Conservation (phyloP, 2,113 vertebrate species). For the Camelus dromedarius region DNA sequence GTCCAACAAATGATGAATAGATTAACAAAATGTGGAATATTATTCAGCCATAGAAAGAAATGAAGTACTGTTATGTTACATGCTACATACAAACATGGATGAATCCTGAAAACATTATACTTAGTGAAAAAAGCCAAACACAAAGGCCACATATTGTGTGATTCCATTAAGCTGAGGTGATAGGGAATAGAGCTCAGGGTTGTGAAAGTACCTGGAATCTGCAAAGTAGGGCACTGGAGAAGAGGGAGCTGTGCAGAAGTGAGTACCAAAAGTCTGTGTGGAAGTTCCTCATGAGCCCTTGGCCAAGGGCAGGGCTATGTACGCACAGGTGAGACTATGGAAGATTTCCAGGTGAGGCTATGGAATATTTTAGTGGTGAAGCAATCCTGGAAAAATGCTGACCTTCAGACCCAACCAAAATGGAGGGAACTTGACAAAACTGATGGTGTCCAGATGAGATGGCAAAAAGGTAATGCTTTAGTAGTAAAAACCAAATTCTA, state of each 20-base stretch:
- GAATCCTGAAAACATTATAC: not conserved
- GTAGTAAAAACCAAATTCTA: not conserved
- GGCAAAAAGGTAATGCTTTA: not conserved
- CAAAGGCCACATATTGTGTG: not conserved
- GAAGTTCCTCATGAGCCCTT: not conserved
- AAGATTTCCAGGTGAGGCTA: not conserved
- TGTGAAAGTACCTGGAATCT: not conserved
- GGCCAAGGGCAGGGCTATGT: not conserved
- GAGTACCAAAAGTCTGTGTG: not conserved
- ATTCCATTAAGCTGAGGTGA: not conserved
- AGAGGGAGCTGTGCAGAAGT: not conserved
- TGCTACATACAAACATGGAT: not conserved
- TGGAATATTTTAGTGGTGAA: not conserved
- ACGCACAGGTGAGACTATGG: not conserved
- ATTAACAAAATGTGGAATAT: not conserved
- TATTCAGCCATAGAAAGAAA: slow-evolving; percentile 11
- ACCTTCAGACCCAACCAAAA: not conserved
- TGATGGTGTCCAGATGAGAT: not conserved
- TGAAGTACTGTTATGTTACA: not conserved
- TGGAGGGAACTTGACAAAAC: not conserved
- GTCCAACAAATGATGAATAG: not conserved
- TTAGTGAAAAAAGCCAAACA: not conserved
- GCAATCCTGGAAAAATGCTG: not conserved
- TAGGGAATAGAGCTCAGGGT: not conserved
- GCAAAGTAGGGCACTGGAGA: not conserved